Base-by-base conservation (phyloP, 2,888 invertebrate species). In the Watsonalla cultraria region DNA sequence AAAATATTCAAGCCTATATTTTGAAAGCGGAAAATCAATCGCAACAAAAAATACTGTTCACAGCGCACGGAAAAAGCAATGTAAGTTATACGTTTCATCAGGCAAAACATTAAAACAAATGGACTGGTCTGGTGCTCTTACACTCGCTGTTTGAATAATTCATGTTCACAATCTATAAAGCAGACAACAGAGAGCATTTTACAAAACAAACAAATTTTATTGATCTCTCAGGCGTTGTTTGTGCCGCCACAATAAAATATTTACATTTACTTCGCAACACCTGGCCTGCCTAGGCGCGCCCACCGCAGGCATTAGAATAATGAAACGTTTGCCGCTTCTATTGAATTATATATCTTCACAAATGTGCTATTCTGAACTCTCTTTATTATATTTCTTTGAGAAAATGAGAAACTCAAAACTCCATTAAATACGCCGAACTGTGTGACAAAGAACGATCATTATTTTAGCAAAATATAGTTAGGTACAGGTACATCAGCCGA, bases 161-260 rank as follows among this genome's bases (percentile, higher is more conserved):
- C 89, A 90, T 89, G 78, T 78, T 80, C 76, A 84, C 86, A 87
- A 90, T 88, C 89, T 89, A 89, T 90, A 88, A 83, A 83, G 72
- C 86, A 85, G 84, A 83, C 83, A 84, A 81, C 78, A 73, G 81
- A 83, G 84, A 83, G 83, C 84, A 83, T 89, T 90, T 90, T 86
- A 88, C 86, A 87, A 82, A 89, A 87, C 83, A 90, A 90, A 90
- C 89, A 88, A 90, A 90, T 90, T 89, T 90, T 90, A 90, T 90
- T 89, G 90, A 90, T 90, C 90, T 90, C 90, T 67, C 80, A 81
- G 89, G 90, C 84, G 82, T 78, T 86, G 86, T 90, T 90, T 87
- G 85, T 82, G 73, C 83, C 81, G 77, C 80, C 78, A 84, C 84
- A 87, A 86, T 90, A 85, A 87, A 90, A 88, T 89, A 90, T 90